phyloP scores from a whole-genome alignment of 2,797 vertebrate species.

The Microctenopoma stevenorrisi region DNA sequence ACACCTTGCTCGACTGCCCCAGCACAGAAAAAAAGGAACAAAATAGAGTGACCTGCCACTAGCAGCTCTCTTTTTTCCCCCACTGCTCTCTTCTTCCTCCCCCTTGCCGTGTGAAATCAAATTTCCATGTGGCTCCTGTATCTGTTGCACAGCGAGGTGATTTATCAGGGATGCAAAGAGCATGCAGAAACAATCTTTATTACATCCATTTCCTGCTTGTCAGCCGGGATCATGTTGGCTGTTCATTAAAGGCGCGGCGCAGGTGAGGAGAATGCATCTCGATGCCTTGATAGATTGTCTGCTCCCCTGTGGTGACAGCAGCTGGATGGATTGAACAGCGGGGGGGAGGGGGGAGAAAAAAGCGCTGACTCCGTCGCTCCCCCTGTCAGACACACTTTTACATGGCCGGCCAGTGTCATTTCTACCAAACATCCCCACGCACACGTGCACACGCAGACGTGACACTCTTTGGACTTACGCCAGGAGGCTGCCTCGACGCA shows the following conservation, averaged over 20 bases:
- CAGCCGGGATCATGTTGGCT: conserved; percentile 99
- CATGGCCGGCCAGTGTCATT: conserved; percentile 94
- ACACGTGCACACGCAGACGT: conserved; percentile 38
- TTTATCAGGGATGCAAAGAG: conserved; percentile 99
- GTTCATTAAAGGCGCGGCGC: conserved; percentile 99
- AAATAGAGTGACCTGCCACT: conserved; percentile 92
- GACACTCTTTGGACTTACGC: conserved; percentile 63
- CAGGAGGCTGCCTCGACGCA: conserved; percentile 52
- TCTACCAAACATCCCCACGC: conserved; percentile 81
- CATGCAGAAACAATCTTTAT: conserved; percentile 99
- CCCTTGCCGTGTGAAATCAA: conserved; percentile 95
- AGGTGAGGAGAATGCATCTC: conserved; percentile 99
- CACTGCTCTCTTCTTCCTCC: conserved; percentile 77
- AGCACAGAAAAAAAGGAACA: conserved; percentile 73
- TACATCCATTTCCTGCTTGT: conserved; percentile 99
- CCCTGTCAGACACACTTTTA: conserved; percentile 97
- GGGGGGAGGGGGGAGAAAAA: conserved; percentile 89
- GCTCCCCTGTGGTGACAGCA: conserved; percentile 99
- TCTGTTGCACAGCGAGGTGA: conserved; percentile 98
- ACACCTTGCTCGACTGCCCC: conserved; percentile 73
- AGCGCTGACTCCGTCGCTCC: conserved; percentile 94
- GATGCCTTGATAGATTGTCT: conserved; percentile 99
- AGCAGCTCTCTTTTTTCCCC: conserved; percentile 81
- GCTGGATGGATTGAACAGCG: conserved; percentile 99
- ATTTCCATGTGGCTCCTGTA: conserved; percentile 97